A percentile compares a stretch with the other conserved stretches of the same genome.
Evolutionary conservation across 2,113 vertebrate species (phyloP).

Genomic region (Hepsetus odoe): DNA sequence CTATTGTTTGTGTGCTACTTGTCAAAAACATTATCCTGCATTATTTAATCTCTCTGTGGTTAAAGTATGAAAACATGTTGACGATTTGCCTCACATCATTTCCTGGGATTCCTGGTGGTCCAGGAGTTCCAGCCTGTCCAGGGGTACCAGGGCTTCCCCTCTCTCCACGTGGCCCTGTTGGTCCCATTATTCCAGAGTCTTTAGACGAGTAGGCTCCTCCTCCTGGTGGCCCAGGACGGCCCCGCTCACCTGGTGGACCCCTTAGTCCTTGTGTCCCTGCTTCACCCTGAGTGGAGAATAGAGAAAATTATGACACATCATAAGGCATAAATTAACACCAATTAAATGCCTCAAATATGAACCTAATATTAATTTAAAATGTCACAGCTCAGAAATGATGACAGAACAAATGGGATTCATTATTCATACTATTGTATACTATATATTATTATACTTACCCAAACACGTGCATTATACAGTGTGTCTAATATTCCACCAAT

Average conservation of each 20-base stretch:
- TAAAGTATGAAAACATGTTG: background rate
- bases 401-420: too few relatives aligned
- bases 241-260: constrained; percentile 86
- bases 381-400: background rate
- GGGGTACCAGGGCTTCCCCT: constrained; percentile 82
- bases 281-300: constrained; percentile 80
- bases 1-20: background rate
- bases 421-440: too few relatives aligned
- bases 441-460: too few relatives aligned
- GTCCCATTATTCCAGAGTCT: constrained; percentile 83
- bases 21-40: background rate
- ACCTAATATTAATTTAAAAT: background rate
- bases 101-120: constrained; percentile 83
- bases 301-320: background rate
- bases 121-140: constrained; percentile 77
- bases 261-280: constrained; percentile 79
- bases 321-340: background rate
- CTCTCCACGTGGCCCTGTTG: constrained; percentile 84
- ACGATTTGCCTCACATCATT: constrained; percentile 81
- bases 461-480: too few relatives aligned
- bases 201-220: constrained; percentile 80
- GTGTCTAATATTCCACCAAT: too few relatives aligned
- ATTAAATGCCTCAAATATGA: background rate
- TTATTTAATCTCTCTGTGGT: background rate
- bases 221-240: constrained; percentile 87